Evolutionary conservation across 2,113 vertebrate genomes (phyloP), one percentile per base, ranked within the genome.

Genomic region (Chionis minor): DNA sequence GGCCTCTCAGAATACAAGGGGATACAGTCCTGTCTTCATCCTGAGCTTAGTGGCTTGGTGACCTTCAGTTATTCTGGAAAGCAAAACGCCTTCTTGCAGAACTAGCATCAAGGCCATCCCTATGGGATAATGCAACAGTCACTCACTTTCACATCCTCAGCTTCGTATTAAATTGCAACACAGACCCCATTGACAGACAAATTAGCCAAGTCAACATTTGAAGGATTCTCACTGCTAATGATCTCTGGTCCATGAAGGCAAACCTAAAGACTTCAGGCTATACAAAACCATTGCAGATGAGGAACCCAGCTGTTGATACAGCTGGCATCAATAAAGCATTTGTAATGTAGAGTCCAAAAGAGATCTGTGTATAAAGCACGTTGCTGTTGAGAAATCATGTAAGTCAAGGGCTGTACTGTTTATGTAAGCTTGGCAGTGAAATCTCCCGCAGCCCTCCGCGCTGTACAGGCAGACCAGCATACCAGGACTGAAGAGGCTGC

Each of bases 141-240:
- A 40, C 55, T 91, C 55, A 24, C 62, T 92, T 82, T 47, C 63
- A 56, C 27, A 15, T 92, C 81, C 75, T 86, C 71, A 52, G 38
- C 54, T 82, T 86, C 1, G 0, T 40, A 83, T 87, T 80, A 77
- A 77, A 82, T 73, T 92, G 54, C 66, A 87, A 55, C 84, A 79
- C 72, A 88, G 90, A 80, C 73, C 61, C 69, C 55, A 94, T 14
- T 82, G 95, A 91, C 94, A 95, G 87, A 81, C 55, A 94, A 97
- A 97, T 97, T 94, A 97, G 52, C 89, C 90, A 94, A 97, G 94
- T 82, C 96, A 92, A 94, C 79, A 75, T 88, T 81, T 91, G 94
- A 93, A 87, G 92, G 69, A 88, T 94, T 94, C 86, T 86, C 56
- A 35, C 72, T 93, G 89, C 85, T 97, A 92, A 94, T 63, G 92